Percentiles rank a stretch among this genome's conserved stretches.
Evolutionary conservation across 2,113 vertebrate species (phyloP).

Genomic region (Speoplatyrhinus poulsoni): DNA sequence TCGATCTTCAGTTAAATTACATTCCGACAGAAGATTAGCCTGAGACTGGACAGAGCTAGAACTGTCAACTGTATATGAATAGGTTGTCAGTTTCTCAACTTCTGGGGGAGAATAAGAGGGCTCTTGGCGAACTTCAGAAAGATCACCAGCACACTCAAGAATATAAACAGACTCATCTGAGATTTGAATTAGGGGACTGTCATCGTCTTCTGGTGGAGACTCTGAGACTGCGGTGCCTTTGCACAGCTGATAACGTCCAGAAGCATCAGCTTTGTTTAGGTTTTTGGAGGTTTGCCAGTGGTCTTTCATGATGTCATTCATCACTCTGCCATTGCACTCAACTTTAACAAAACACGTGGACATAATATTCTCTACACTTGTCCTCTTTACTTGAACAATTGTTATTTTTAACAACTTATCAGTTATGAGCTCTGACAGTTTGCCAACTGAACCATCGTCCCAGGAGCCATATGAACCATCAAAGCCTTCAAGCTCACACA

Average conservation of each 20-base stretch:
- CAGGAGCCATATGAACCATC: slow-evolving; percentile 74
- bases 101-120: not conserved
- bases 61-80: not conserved
- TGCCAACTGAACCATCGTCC: slow-evolving; percentile 73
- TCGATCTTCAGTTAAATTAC: not conserved
- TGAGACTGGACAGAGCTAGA: not conserved
- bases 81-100: slow-evolving; percentile 1
- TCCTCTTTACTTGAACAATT: slow-evolving; percentile 61
- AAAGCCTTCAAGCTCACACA: slow-evolving; percentile 86
- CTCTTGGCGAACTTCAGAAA: not conserved
- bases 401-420: slow-evolving; percentile 79
- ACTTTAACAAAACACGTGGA: slow-evolving; percentile 76
- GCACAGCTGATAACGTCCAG: not conserved
- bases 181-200: slow-evolving; percentile 2
- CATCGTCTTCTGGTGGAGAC: not conserved
- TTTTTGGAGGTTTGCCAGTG: slow-evolving; percentile 66
- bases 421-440: slow-evolving; percentile 72
- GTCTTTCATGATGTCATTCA: slow-evolving; percentile 81
- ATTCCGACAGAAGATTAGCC: slow-evolving; percentile 11
- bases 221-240: not conserved
- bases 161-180: not conserved
- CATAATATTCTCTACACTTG: slow-evolving; percentile 27
- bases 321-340: slow-evolving; percentile 69
- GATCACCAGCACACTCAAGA: not conserved
- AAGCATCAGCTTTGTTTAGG: slow-evolving; percentile 11